Evolutionary conservation across 2,113 vertebrate genomes (phyloP).

Genomic region (Hyperopisus bebe): DNA sequence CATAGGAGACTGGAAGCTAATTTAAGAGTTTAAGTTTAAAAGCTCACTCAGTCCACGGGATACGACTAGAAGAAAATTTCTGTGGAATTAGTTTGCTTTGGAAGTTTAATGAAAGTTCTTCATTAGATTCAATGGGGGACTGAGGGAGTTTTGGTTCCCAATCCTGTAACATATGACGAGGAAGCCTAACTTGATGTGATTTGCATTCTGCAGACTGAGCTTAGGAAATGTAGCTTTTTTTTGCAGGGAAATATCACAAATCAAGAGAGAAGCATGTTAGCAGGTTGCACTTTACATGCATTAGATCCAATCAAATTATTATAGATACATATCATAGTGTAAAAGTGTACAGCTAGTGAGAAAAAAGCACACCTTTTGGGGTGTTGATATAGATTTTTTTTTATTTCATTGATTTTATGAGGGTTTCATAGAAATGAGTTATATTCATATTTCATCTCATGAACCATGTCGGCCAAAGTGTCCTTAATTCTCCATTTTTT

Average conservation of each 20-base stretch:
- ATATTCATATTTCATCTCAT: not conserved
- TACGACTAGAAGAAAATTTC: not conserved
- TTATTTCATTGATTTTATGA: not conserved
- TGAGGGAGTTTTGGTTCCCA: not conserved
- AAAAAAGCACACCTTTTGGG: not conserved
- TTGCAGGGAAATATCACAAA: not conserved
- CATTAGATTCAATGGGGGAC: not conserved
- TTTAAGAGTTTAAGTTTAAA: not conserved
- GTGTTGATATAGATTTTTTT: not conserved
- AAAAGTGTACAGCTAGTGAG: not conserved
- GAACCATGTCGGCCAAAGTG: not conserved
- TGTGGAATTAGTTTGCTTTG: not conserved
- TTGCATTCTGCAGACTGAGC: not conserved
- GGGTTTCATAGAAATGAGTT: not conserved
- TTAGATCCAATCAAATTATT: not conserved
- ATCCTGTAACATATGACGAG: not conserved
- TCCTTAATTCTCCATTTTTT: not conserved
- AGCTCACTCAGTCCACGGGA: not conserved
- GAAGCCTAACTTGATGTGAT: not conserved
- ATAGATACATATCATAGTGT: not conserved
- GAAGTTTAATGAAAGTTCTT: not conserved
- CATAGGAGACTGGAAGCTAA: not conserved
- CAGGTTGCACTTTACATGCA: not conserved
- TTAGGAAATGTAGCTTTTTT: not conserved
- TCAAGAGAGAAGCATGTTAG: not conserved